Evolutionary conservation across 2,113 vertebrate species (phyloP), one percentile per base, ranked within the genome.

Genomic region (Cygnus atratus): DNA sequence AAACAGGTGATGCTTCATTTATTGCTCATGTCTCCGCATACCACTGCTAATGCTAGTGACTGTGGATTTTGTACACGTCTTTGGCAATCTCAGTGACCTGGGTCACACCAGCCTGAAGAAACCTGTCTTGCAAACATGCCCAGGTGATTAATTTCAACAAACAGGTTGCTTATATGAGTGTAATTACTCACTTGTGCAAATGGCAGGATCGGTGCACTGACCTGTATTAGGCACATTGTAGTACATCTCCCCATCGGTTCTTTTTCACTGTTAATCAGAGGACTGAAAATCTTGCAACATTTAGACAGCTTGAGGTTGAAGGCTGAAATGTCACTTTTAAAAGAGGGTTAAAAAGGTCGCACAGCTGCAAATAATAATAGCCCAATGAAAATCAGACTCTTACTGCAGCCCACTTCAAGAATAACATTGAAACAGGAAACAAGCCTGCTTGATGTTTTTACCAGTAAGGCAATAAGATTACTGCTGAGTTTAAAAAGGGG

Each of bases 331-430:
- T 98, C 98, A 98, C 98, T 98, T 98, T 97, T 95, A 96, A 97
- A 97, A 97, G 84, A 81, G 92, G 98, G 98, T 98, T 98, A 98
- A 97, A 98, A 97, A 98, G 98, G 98, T 98, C 97, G 6, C 94
- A 75, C 98, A 98, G 98, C 98, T 98, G 98, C 98, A 98, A 98
- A 98, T 98, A 98, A 98, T 98, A 98, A 98, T 97, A 98, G 97
- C 94, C 96, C 98, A 98, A 98, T 98, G 98, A 98, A 98, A 98
- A 98, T 98, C 98, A 98, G 98, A 98, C 98, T 98, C 97, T 96
- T 93, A 95, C 97, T 97, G 95, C 97, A 98, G 96, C 93, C 93
- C 88, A 95, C 97, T 97, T 97, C 95, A 98, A 97, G 97, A 98
- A 98, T 97, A 98, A 98, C 98, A 98, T 92, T 97, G 97, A 94